Evolutionary conservation across 2,888 invertebrate species (phyloP).

Genomic region (Ischnura elegans): DNA sequence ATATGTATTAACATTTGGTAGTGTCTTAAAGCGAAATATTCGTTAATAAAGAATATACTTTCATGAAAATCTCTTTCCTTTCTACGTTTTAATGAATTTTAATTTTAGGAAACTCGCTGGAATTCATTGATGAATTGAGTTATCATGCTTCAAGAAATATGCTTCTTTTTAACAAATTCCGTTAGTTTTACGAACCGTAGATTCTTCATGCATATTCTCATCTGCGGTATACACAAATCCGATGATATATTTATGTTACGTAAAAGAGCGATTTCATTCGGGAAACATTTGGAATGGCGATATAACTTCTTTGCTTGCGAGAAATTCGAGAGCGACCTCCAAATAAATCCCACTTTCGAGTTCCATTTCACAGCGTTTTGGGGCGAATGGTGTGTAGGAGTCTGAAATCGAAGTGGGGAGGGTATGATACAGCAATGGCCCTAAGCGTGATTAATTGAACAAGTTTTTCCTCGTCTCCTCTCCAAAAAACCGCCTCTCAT

Average conservation of each 20-base stretch:
- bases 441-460: slow-evolving; percentile 60
- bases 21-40: no score
- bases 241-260: background rate
- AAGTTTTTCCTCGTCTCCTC: slow-evolving; percentile 48
- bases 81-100: no score
- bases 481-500: slow-evolving; percentile 8
- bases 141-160: no score
- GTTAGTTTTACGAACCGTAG: background rate
- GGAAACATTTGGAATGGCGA: background rate
- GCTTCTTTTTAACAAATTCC: no score
- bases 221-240: background rate
- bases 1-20: no score
- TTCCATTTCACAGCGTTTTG: slow-evolving; percentile 46
- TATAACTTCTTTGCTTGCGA: background rate
- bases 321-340: slow-evolving; percentile 44
- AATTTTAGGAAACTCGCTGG: no score
- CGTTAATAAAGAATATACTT: no score
- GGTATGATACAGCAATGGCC: slow-evolving; percentile 27
- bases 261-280: background rate
- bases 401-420: slow-evolving; percentile 41
- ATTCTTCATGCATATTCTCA: background rate
- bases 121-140: no score
- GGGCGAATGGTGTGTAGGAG: background rate
- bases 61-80: no score
- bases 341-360: background rate